A percentile compares a stretch with the other conserved stretches of the same genome.
phyloP scores from a whole-genome alignment of 1,140 invertebrate species.

The Pteromalus puparum region DNA sequence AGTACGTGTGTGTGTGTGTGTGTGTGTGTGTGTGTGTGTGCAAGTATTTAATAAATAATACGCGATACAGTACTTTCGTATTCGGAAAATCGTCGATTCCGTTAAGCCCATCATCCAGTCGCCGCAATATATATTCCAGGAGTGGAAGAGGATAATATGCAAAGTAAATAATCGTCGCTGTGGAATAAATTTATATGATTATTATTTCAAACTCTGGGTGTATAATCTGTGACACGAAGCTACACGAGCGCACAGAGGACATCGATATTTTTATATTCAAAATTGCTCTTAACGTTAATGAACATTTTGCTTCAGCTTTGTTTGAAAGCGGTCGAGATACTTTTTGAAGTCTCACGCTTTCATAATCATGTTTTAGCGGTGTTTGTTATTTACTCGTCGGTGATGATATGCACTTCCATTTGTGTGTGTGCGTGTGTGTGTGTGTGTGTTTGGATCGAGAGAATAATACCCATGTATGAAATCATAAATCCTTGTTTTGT shows the following conservation, averaged over 20 bases:
- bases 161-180: conserved; percentile 12
- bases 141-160: neutral
- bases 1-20: neutral
- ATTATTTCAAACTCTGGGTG: neutral
- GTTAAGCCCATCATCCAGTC: conserved; percentile 20
- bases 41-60: neutral
- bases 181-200: conserved; percentile 37
- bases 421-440: neutral
- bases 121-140: neutral
- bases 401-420: conserved; percentile 18
- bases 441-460: neutral
- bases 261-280: conserved; percentile 32
- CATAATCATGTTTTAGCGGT: neutral
- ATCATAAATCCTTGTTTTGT: neutral
- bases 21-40: neutral
- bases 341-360: neutral
- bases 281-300: conserved; percentile 15
- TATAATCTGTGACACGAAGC: neutral
- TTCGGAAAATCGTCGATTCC: conserved; percentile 28
- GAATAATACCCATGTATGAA: neutral
- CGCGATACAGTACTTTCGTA: neutral
- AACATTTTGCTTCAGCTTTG: neutral
- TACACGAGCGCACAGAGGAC: conserved; percentile 2
- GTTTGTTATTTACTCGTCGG: conserved; percentile 8
- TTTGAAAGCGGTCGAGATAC: neutral